Evolutionary conservation across 1,140 invertebrate species (phyloP), one percentile per base, ranked within the genome.

Genomic region (Zaprionus ghesquierei): DNA sequence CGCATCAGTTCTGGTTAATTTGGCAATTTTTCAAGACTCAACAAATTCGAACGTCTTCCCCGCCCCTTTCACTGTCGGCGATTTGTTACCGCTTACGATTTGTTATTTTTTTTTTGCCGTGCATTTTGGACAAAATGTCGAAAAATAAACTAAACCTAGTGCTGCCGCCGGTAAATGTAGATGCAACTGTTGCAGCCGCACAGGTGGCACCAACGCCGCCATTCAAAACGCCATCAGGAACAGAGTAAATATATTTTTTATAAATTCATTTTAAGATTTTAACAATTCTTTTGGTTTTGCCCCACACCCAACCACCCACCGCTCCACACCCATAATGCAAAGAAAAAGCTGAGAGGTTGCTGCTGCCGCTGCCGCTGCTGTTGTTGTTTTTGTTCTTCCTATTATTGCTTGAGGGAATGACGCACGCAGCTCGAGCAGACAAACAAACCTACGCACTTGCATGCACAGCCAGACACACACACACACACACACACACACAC

Each of bases 131-230:
- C 56, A 62, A 68, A 46, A 97, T 97, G 96, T 97, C 96, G 79
- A 98, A 98, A 92, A 98, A 98, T 93, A 98, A 98, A 93, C 94
- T 98, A 84, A 98, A 98, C 91, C 93, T 98, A 92, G 98, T 97
- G 82, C 94, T 98, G 89, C 97, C 97, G 80, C 96, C 96, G 87
- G 96, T 96, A 79, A 95, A 96, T 66, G 95, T 97, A 75, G 97
- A 98, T 91, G 94, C 95, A 79, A 94, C 94, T 77, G 90, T 85
- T 70, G 90, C 82, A 27, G 95, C 95, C 49, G 72, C 89, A 66
- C 95, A 96, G 61, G 95, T 95, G 69, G 95, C 95, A 80, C 95
- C 95, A 92, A 94, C 95, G 18, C 92, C 94, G 60, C 94, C 94
- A 68, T 93, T 94, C 35, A 95, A 95, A 90, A 93, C 94, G 58